phyloP scores from a whole-genome alignment of 1,140 invertebrate genomes.

The Sinonovacula constricta region DNA sequence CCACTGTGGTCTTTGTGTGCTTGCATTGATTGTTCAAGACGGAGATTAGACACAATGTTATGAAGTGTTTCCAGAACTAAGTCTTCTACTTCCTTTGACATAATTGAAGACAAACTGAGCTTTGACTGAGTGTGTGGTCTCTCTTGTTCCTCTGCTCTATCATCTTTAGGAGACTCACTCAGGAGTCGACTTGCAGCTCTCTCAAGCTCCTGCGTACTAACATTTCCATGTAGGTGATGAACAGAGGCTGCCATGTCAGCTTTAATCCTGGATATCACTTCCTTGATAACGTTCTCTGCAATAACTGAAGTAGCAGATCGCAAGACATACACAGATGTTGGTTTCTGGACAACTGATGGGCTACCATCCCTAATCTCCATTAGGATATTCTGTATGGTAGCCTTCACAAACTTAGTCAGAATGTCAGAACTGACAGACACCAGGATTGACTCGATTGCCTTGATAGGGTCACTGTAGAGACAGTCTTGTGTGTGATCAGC shows the following conservation, averaged over 20 bases:
- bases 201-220: conserved; percentile 41
- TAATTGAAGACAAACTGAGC: conserved; percentile 1
- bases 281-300: conserved; percentile 42
- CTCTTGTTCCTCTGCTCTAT: background rate
- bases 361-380: conserved; percentile 26
- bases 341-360: background rate
- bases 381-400: conserved; percentile 42
- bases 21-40: conserved; percentile 38
- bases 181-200: conserved; percentile 41
- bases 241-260: conserved; percentile 17
- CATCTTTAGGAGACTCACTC: conserved; percentile 9
- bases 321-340: conserved; percentile 31
- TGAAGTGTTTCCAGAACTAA: conserved; percentile 47
- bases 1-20: background rate
- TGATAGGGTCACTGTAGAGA: conserved; percentile 28
- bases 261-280: conserved; percentile 23
- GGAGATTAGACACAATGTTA: conserved; percentile 45
- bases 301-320: conserved; percentile 46
- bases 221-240: conserved; percentile 25
- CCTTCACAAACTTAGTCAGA: conserved; percentile 40
- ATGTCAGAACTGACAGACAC: conserved; percentile 44
- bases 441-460: conserved; percentile 40
- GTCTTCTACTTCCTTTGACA: conserved; percentile 41
- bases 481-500: conserved; percentile 2
- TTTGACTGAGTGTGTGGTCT: background rate